phyloP scores from a whole-genome alignment of 2,888 invertebrate species.

The Gastracanthus pulcherrimus region DNA sequence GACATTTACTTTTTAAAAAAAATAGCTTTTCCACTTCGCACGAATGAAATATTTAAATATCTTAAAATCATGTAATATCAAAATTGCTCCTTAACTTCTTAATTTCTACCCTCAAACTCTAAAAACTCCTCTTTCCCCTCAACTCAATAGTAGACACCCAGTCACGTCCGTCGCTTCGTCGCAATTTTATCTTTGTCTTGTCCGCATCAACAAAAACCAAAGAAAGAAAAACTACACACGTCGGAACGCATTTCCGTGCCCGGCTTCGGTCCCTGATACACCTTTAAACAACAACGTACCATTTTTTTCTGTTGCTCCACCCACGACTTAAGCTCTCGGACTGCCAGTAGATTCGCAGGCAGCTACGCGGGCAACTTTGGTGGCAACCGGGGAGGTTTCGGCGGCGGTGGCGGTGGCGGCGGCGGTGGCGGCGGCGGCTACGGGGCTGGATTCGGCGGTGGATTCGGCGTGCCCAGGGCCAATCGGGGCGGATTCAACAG shows the following conservation, averaged over 20 bases:
- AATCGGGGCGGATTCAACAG: conserved; percentile 78
- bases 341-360: conserved; percentile 69
- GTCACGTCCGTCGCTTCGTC: too few species aligned
- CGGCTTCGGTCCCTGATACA: conserved; percentile 55
- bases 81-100: neutral
- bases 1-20: too few species aligned
- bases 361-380: conserved; percentile 70
- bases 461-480: conserved; percentile 76
- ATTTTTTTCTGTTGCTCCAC: conserved; percentile 47
- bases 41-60: too few species aligned
- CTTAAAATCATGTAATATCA: too few species aligned
- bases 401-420: conserved; percentile 73
- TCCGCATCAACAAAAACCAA: neutral
- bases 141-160: too few species aligned
- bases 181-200: neutral
- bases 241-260: conserved; percentile 19
- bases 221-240: neutral
- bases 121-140: too few species aligned
- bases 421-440: conserved; percentile 69
- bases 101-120: too few species aligned
- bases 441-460: conserved; percentile 67
- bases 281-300: conserved; percentile 23
- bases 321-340: conserved; percentile 57
- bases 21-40: too few species aligned
- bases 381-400: conserved; percentile 69